These are phyloP conservation scores for Takifugu ocellatus DNA, from an alignment of 2,797 vertebrate species.

Conservation along the genomic window DNA sequence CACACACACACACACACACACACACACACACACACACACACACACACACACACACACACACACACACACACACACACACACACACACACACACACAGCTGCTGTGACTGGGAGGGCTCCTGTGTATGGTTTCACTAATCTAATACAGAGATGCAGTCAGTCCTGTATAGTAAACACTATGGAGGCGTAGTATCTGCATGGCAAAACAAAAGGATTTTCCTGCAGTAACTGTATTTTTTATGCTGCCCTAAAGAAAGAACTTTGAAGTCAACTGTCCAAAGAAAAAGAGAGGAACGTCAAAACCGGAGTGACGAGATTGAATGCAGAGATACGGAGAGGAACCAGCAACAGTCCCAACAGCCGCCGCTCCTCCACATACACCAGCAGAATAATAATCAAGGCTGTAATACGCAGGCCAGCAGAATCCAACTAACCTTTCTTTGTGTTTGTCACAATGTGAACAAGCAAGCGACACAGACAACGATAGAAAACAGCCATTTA, in stretches of 20 bases:
- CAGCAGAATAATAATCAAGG: conserved; percentile 66
- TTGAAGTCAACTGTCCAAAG: not conserved
- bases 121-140: conserved; percentile 24
- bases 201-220: not conserved
- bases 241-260: conserved; percentile 1
- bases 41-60: too few species aligned
- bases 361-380: conserved; percentile 47
- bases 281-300: conserved; percentile 31
- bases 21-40: not conserved
- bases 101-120: conserved; percentile 7
- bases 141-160: not conserved
- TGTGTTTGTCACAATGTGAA: conserved; percentile 41
- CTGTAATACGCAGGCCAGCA: conserved; percentile 28
- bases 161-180: too few species aligned
- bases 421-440: conserved; percentile 47
- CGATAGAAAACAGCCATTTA: conserved; percentile 24
- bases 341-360: conserved; percentile 55
- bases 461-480: conserved; percentile 5
- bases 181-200: not conserved
- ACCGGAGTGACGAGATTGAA: not conserved
- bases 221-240: not conserved
- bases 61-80: too few species aligned
- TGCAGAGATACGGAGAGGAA: conserved; percentile 9
- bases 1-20: conserved; percentile 1
- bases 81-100: not conserved